Base-by-base conservation (phyloP, 2,888 invertebrate genomes). In the Mesoligia furuncula region DNA sequence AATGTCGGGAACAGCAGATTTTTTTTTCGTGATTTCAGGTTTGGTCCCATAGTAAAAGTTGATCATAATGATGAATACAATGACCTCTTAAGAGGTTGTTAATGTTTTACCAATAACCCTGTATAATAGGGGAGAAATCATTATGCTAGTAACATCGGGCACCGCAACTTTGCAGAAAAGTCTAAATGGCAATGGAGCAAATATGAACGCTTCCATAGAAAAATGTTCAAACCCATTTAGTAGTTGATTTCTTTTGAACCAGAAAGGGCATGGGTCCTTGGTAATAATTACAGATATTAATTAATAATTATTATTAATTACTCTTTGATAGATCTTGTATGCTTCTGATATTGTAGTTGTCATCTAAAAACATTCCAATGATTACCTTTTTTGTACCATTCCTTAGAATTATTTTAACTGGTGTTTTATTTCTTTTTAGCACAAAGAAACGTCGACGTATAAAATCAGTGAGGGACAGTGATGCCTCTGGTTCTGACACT, bases 391-490 rank as follows among this genome's bases (percentile, higher is more conserved):
- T 31, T 31, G 27, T n/a, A 69, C 31, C 0, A 0, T 20, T 51
- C 2, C 24, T 15, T 11, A 45, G 17, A 48, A 1, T 48, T 24
- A 27, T 31, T 62, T 27, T 70, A 27, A 65, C 6, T 42, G 6
- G 0, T 39, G 2, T 64, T 73, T 39, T 31, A 13, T 62, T 64
- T 73, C 0, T 57, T 92, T 90, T n/a, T 88, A 96, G 96, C 51
- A 95, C 95, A 91, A 96, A 95, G 93, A 97, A 96, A 87, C 93
- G 97, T 7, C 94, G 95, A 27, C 95, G 97, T 67, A 97, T 96
- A 80, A 96, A 96, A 89, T 90, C 92, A 54, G 75, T 95, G 36
- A 93, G 94, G 39, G 97, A 97, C 57, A 96, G 96, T 82, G 96
- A 96, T 0, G 94, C 42, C 0, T 96, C 96, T 0, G 96, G 94